Conservation (phyloP, 2,888 invertebrate genomes). For the Rotaria socialis region DNA sequence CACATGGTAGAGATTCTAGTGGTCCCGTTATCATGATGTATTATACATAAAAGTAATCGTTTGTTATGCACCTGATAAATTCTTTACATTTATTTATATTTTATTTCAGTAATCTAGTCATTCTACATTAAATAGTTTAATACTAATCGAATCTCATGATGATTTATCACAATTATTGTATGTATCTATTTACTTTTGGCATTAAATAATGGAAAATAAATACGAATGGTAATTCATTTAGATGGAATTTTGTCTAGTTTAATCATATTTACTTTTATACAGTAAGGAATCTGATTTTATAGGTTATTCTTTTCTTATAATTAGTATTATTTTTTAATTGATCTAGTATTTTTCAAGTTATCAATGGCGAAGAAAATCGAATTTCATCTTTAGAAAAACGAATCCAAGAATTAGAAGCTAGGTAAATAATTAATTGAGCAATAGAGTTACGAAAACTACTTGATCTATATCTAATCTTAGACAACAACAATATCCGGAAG, state of each 20-base stretch:
- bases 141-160: too few species aligned
- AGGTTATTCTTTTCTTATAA: not conserved
- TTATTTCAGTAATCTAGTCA: too few species aligned
- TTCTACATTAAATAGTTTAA: too few species aligned
- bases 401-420: not conserved
- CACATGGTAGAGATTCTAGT: too few species aligned
- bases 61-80: too few species aligned
- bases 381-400: not conserved
- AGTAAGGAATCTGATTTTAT: not conserved
- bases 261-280: not conserved
- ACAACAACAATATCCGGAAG: constrained; percentile 73
- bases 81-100: too few species aligned
- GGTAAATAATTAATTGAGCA: not conserved
- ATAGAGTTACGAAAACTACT: not conserved
- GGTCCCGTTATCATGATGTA: too few species aligned
- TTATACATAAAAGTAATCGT: too few species aligned
- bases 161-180: too few species aligned
- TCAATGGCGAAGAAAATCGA: not conserved
- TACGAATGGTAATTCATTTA: not conserved
- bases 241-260: not conserved
- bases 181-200: too few species aligned
- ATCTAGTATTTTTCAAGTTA: not conserved
- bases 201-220: too few species aligned
- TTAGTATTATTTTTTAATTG: not conserved
- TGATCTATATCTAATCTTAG: not conserved